These are phyloP conservation scores for Mesitornis unicolor DNA, from an alignment of 2,113 vertebrate genomes.

Conservation along the genomic window DNA sequence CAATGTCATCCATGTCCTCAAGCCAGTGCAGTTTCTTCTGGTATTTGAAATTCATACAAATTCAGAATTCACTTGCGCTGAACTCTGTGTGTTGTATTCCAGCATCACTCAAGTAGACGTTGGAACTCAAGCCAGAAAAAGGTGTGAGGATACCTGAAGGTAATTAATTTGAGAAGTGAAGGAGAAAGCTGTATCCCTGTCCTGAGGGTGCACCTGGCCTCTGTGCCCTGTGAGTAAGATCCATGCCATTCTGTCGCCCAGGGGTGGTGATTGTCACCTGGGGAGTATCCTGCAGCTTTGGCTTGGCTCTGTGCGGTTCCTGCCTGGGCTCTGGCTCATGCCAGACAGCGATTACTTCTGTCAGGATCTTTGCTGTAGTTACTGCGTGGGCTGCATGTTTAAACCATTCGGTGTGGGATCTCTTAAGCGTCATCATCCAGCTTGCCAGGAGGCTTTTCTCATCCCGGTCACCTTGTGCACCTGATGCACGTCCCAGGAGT, in stretches of 20 bases:
- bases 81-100: not conserved
- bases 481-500: not conserved
- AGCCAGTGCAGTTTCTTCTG: not conserved
- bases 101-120: not conserved
- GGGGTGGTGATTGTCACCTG: not conserved
- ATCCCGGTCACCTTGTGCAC: fast-evolving
- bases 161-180: not conserved
- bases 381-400: not conserved
- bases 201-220: not conserved
- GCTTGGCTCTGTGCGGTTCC: fast-evolving
- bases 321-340: not conserved
- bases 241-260: not conserved
- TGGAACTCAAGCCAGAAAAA: not conserved
- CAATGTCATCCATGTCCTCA: not conserved
- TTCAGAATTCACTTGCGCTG: not conserved
- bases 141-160: not conserved
- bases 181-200: not conserved
- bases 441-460: not conserved
- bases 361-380: not conserved
- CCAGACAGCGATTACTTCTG: not conserved
- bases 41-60: not conserved
- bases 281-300: not conserved
- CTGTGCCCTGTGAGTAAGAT: not conserved
- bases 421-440: not conserved
- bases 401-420: not conserved